Percentiles rank a stretch among this genome's conserved stretches.
Evolutionary conservation across 2,113 vertebrate genomes (phyloP).

Genomic region (Oreochromis niloticus): DNA sequence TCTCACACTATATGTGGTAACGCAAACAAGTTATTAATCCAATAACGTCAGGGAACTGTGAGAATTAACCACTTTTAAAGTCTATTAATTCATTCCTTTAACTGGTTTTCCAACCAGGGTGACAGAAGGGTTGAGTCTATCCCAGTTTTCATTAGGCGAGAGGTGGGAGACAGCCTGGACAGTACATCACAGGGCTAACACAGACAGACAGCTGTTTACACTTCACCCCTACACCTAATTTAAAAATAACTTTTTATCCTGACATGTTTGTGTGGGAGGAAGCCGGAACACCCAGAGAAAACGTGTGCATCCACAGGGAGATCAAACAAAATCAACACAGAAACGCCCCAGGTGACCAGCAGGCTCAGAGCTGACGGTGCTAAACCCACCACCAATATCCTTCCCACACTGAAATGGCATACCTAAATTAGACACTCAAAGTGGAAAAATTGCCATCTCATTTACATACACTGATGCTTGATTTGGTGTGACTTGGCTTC

Average conservation of each 20-base stretch:
- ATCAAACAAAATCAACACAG: background rate
- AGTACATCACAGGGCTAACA: background rate
- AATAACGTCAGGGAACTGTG: background rate
- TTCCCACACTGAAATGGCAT: background rate
- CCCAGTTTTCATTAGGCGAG: background rate
- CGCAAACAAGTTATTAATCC: background rate
- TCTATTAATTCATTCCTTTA: background rate
- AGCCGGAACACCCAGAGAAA: background rate
- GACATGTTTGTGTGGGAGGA: background rate
- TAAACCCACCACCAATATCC: background rate
- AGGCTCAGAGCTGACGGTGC: accelerated
- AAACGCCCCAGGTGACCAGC: background rate
- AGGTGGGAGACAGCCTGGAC: background rate
- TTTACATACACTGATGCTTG: background rate
- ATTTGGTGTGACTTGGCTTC: background rate
- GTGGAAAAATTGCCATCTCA: background rate
- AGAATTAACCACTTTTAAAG: background rate
- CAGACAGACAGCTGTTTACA: background rate
- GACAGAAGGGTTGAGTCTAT: background rate
- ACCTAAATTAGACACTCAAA: background rate
- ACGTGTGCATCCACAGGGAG: background rate
- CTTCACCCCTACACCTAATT: background rate
- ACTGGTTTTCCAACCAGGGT: background rate
- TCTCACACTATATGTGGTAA: background rate
- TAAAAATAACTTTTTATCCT: background rate